Conservation (phyloP, 2,797 vertebrate species). For the Merluccius polli region DNA sequence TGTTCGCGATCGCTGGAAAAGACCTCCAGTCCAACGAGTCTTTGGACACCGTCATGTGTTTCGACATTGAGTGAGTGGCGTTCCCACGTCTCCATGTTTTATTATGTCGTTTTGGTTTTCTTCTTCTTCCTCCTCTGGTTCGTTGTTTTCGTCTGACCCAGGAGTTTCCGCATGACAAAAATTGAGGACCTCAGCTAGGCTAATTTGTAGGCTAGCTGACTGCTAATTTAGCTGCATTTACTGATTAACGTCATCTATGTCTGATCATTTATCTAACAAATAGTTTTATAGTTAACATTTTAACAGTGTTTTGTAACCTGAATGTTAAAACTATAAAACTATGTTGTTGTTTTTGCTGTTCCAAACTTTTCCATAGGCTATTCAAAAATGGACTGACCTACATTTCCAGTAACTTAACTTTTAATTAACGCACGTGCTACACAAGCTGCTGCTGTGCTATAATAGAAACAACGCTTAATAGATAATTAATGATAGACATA, state of each 20-base stretch:
- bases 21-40: conserved; percentile 94
- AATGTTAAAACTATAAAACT: not conserved
- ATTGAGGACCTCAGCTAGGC: not conserved
- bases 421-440: not conserved
- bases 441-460: no score
- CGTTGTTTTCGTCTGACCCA: not conserved
- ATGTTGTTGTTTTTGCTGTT: not conserved
- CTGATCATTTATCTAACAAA: not conserved
- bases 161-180: not conserved
- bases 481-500: not conserved
- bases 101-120: not conserved
- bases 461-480: not conserved
- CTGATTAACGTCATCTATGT: not conserved
- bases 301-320: not conserved
- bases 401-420: not conserved
- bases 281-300: not conserved
- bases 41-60: conserved; percentile 90
- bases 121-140: not conserved
- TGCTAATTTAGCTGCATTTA: not conserved
- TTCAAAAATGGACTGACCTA: not conserved
- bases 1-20: conserved; percentile 94
- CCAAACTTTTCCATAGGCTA: not conserved
- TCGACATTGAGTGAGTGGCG: conserved; percentile 80
- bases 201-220: not conserved
- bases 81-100: not conserved